Percentiles rank a stretch among this genome's conserved stretches.
Evolutionary conservation across 2,113 vertebrate genomes (phyloP).

Genomic region (Microtus oregoni): DNA sequence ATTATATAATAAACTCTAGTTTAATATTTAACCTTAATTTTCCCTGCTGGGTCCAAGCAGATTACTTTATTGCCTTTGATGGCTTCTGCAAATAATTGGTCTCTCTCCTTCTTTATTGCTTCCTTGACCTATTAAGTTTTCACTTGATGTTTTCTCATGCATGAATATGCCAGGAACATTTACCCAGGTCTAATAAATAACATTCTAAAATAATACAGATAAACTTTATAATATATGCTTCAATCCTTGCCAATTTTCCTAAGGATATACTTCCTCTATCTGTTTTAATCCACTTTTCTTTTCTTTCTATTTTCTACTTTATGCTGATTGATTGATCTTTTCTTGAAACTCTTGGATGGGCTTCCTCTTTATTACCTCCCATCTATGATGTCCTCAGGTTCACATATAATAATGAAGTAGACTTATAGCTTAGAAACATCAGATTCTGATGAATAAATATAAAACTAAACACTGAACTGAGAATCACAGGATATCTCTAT

Average conservation of each 20-base stretch:
- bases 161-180: conserved; percentile 36
- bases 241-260: not conserved
- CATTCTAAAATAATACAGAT: not conserved
- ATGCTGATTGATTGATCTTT: not conserved
- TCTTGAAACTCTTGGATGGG: not conserved
- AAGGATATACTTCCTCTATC: not conserved
- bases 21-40: conserved; percentile 72
- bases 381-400: not conserved
- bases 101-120: conserved; percentile 54
- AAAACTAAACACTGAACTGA: not conserved
- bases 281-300: not conserved
- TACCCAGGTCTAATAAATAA: conserved; percentile 26
- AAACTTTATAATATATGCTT: conserved; percentile 8
- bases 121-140: conserved; percentile 63
- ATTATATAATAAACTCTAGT: conserved; percentile 46
- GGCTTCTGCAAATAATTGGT: conserved; percentile 68
- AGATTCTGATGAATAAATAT: not conserved
- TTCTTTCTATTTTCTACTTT: conserved; percentile 13
- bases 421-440: not conserved
- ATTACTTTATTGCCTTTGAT: conserved; percentile 63
- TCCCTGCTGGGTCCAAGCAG: conserved; percentile 32
- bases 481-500: not conserved
- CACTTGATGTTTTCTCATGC: conserved; percentile 51
- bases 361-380: not conserved
- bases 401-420: not conserved